phyloP scores from a whole-genome alignment of 2,888 invertebrate genomes.

The Lumbricus terrestris region DNA sequence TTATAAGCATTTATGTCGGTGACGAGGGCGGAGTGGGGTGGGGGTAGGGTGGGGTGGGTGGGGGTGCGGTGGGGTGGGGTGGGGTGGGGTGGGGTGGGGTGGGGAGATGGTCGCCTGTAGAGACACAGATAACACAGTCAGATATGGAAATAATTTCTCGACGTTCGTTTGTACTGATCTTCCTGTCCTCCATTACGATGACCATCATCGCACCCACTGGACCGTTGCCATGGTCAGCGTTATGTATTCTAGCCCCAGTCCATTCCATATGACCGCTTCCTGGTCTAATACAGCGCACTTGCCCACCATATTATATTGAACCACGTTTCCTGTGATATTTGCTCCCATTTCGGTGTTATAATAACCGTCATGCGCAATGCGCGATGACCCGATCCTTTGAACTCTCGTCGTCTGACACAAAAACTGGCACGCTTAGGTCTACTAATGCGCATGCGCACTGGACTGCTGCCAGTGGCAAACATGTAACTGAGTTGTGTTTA shows the following conservation, averaged over 20 bases:
- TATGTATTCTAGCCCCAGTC: neutral
- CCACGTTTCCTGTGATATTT: neutral
- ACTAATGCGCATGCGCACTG: neutral
- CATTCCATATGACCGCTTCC: neutral
- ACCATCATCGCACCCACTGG: neutral
- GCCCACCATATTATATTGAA: neutral
- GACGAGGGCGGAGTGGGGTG: too few species aligned
- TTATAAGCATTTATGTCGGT: too few species aligned
- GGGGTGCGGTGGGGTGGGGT: neutral
- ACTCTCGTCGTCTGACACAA: neutral
- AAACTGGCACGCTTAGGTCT: too few species aligned
- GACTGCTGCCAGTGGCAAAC: neutral
- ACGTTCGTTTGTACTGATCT: neutral
- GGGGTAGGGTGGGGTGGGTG: neutral
- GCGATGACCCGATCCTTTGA: neutral
- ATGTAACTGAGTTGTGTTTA: neutral
- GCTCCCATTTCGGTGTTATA: neutral
- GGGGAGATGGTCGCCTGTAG: neutral
- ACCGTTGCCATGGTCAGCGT: neutral
- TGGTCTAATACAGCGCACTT: neutral
- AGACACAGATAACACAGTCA: neutral
- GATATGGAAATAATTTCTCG: neutral
- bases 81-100: neutral
- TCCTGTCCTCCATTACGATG: neutral
- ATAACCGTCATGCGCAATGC: conserved; percentile 3